Base-by-base conservation (phyloP, 2,797 vertebrate species). In the Anabas testudineus region DNA sequence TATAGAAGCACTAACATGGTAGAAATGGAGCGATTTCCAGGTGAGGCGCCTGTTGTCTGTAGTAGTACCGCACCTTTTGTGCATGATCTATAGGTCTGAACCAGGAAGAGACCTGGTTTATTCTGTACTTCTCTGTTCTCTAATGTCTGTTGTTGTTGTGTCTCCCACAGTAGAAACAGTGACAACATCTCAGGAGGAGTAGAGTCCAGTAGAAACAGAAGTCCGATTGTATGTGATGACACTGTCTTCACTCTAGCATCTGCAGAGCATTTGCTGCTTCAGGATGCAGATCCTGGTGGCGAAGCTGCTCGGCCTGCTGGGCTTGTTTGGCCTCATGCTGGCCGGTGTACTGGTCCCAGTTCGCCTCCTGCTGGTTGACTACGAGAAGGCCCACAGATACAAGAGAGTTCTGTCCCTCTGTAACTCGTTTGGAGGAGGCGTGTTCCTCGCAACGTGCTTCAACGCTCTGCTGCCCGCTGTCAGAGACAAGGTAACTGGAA, bases 371-470 rank as follows among this genome's bases (percentile, higher is more conserved):
- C 85, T 94, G 76, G 85, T 91, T 0, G 94, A 97, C 77, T 58
- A 86, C 0, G 95, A 96, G 77, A 97, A 96, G 80, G 94, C 93
- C 0, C 91, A 88, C 5, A 86, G 91, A 14, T 96, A 96, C 66
- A 83, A 83, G 16, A 93, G 89, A 47, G 62, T 91, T 0, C 91
- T 98, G 16, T 88, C 94, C 0, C 93, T 98, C 21, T 95, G 95
- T 66, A 97, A 96, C 82, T 91, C 95, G 0, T 98, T 97, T 0
- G 96, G 95, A n/a, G 96, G 96, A 0, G 97, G 97, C 0, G 96
- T 98, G 19, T 98, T 99, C 87, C 92, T 99, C 74, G 97, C 97
- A 14, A 98, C 97, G 0, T 97, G 97, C 85, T 99, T 99, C 88
- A 98, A 97, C 0, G 92, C 96, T 1, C 82, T 88, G 74, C 84